Evolutionary conservation across 2,797 vertebrate genomes (phyloP).

Genomic region (Dromococcyx pavoninus): DNA sequence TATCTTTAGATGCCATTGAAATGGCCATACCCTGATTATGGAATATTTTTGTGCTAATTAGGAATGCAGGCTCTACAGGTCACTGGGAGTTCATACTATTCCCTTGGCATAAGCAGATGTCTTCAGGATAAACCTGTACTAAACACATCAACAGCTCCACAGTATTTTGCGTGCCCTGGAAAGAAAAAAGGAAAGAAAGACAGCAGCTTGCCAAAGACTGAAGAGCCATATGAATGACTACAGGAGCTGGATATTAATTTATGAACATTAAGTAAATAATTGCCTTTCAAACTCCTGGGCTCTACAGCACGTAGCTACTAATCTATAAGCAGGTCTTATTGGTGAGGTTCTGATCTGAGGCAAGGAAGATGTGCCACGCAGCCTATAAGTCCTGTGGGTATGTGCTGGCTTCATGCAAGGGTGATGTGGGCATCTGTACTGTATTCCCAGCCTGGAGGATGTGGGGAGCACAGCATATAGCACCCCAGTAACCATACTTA

Average conservation of each 20-base stretch:
- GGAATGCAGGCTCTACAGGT: conserved; percentile 55
- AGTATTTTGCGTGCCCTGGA: conserved; percentile 41
- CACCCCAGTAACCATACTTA: accelerated
- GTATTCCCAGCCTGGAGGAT: background rate
- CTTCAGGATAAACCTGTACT: conserved; percentile 73
- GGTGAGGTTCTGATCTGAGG: background rate
- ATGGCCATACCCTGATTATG: conserved; percentile 49
- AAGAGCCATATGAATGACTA: conserved; percentile 63
- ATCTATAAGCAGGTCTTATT: background rate
- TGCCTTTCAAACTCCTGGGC: conserved; percentile 52
- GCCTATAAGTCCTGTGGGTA: background rate
- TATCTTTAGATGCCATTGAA: conserved; percentile 62
- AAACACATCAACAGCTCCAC: conserved; percentile 60
- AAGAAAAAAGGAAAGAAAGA: background rate
- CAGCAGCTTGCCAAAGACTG: conserved; percentile 51
- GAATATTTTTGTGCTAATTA: conserved; percentile 60
- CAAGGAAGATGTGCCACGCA: background rate
- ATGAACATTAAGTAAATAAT: conserved; percentile 61
- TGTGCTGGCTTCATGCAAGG: background rate
- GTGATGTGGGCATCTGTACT: accelerated
- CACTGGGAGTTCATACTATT: conserved; percentile 65
- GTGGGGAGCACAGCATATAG: background rate
- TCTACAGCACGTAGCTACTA: background rate
- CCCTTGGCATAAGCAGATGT: conserved; percentile 68
- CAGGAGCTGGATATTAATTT: background rate